Base-by-base conservation (phyloP, 2,888 invertebrate species). In the Belgica antarctica region DNA sequence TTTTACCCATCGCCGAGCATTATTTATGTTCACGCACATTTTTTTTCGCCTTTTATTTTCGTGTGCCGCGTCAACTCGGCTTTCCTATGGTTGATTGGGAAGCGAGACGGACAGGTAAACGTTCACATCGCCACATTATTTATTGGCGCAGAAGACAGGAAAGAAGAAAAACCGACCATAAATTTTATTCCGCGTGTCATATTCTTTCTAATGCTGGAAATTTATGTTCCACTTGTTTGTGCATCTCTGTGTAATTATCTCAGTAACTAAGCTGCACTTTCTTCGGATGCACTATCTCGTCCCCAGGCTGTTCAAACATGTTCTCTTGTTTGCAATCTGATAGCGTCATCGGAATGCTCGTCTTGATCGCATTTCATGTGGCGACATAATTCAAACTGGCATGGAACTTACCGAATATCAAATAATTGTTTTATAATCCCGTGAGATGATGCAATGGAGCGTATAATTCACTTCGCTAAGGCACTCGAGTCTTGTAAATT, bases 261-360 rank as follows among this genome's bases (percentile, higher is more conserved):
- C 12, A 4, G 41, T 52, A 52, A 52, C 2, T 52, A 52, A 52
- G 22, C 5, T 52, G 52, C 65, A 66, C 65, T 66, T 66, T 66
- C 65, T 66, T 66, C 27, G n/a, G n/a, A n/a, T n/a, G n/a, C n/a
- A n/a, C 65, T 22, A 52, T 17, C 12, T 52, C 5, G 22, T 47
- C 65, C 47, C 22, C 15, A 46, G 65, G 65, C 65, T 12, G 22
- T 27, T 2, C 12, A 41, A 66, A 66, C 65, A 46, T 19, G 27
- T 63, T 36, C n/a, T 28, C 25, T 5, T 66, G 65, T 66, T 66
- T 66, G 65, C 65, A 46, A 66, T 66, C 46, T 66, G 65, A 66
- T 66, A 66, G 22, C 52, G n/a, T 31, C 34, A 8, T 31, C 5
- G 34, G 7, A 31, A 8, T 31, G 5, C 34, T 31, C 5, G 34